Percentiles rank a stretch among this genome's conserved stretches.
Evolutionary conservation across 2,797 vertebrate species (phyloP).

Genomic region (Ataeniobius toweri): DNA sequence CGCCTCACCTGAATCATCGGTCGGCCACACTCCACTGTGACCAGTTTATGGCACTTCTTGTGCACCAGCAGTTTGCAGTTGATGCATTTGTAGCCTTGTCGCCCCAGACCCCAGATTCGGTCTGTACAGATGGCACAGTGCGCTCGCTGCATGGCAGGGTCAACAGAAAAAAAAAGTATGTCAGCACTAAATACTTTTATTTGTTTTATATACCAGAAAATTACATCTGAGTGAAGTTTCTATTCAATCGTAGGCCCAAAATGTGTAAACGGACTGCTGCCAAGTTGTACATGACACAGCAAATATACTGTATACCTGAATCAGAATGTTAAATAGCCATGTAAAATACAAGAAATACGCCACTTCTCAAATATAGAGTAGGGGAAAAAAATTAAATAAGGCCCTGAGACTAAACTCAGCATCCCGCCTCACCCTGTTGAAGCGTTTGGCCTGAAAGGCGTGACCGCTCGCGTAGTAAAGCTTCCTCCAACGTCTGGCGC

Average conservation of each 20-base stretch:
- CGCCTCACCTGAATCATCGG: constrained; percentile 79
- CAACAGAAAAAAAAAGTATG: constrained; percentile 1
- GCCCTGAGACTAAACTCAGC: neutral
- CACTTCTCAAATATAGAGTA: neutral
- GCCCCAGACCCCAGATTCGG: constrained; percentile 96
- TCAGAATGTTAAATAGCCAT: neutral
- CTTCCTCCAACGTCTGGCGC: constrained; percentile 97
- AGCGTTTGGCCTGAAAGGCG: constrained; percentile 97
- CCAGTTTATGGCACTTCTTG: constrained; percentile 98
- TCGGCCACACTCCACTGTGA: constrained; percentile 89
- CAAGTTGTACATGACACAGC: neutral
- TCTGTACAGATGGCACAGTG: constrained; percentile 98
- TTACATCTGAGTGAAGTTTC: neutral
- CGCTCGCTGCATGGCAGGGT: constrained; percentile 82
- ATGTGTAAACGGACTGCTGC: neutral
- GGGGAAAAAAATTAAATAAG: neutral
- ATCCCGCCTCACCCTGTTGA: constrained; percentile 88
- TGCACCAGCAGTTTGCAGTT: constrained; percentile 98
- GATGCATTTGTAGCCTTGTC: constrained; percentile 98
- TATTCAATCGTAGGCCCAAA: neutral
- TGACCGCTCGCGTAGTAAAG: constrained; percentile 97
- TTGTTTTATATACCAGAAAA: constrained; percentile 11
- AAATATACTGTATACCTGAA: neutral
- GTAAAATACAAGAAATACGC: neutral
- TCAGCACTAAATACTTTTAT: constrained; percentile 13